These are phyloP conservation scores for Onychomys leucogaster DNA, from an alignment of 2,797 vertebrate species.

Conservation along the genomic window DNA sequence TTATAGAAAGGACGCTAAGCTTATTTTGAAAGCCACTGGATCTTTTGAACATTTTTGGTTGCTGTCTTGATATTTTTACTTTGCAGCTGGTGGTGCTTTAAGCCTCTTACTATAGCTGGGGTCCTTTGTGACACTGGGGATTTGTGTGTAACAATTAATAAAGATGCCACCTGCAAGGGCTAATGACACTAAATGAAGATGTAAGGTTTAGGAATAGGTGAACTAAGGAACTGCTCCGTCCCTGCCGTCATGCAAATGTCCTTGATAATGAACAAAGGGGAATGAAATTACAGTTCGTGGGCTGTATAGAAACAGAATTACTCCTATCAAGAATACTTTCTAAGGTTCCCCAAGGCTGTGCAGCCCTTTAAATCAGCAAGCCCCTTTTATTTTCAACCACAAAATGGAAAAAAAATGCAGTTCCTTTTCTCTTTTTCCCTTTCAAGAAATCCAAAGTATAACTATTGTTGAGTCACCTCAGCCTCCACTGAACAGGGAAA, in stretches of 20 bases:
- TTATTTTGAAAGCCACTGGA: constrained; percentile 60
- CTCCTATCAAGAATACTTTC: constrained; percentile 64
- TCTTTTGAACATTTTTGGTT: constrained; percentile 46
- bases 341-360: constrained; percentile 72
- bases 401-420: constrained; percentile 58
- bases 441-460: constrained; percentile 73
- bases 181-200: constrained; percentile 63
- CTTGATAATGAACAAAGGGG: constrained; percentile 67
- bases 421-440: constrained; percentile 69
- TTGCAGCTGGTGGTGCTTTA: constrained; percentile 27
- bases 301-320: constrained; percentile 62
- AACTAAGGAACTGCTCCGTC: constrained; percentile 41
- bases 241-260: constrained; percentile 68
- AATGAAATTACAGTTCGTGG: constrained; percentile 68
- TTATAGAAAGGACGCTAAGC: constrained; percentile 38
- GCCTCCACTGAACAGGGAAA: constrained; percentile 69
- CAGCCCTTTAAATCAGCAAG: constrained; percentile 75
- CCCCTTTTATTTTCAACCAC: constrained; percentile 79
- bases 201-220: constrained; percentile 48
- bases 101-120: constrained; percentile 13
- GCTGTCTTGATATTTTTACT: constrained; percentile 6
- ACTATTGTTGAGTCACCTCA: constrained; percentile 57
- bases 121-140: constrained; percentile 32
- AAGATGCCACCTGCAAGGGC: constrained; percentile 50
- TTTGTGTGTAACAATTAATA: constrained; percentile 62